Percentiles rank a stretch among this genome's conserved stretches.
Evolutionary conservation across 2,797 vertebrate species (phyloP).

Genomic region (Pachyuromys duprasi): DNA sequence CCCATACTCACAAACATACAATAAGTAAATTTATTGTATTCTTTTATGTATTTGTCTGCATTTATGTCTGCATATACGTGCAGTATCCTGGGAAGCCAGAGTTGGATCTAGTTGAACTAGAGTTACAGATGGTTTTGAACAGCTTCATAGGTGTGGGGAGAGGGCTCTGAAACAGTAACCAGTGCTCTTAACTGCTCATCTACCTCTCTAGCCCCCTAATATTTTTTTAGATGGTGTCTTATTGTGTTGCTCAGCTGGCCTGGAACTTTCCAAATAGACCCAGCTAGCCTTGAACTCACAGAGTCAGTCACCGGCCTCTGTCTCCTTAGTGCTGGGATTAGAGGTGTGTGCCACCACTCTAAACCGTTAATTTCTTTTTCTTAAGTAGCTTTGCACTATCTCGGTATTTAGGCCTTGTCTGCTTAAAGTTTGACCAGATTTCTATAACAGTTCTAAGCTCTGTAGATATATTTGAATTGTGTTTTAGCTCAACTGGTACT

Average conservation of each 20-base stretch:
- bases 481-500: slow-evolving; percentile 43
- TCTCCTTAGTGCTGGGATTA: neutral
- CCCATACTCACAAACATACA: neutral
- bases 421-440: neutral
- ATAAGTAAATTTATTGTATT: too few species aligned
- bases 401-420: neutral
- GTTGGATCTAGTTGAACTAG: neutral
- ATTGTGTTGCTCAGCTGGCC: neutral
- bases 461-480: slow-evolving; percentile 10
- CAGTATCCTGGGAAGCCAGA: neutral
- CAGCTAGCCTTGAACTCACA: neutral
- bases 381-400: neutral
- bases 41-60: too few species aligned
- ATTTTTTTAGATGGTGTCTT: neutral
- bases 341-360: neutral
- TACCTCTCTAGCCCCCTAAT: neutral
- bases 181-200: neutral
- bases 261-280: neutral
- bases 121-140: neutral
- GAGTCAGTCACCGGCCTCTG: neutral
- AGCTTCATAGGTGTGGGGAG: too few species aligned
- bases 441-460: neutral
- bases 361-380: neutral
- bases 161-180: neutral
- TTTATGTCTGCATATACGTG: neutral